Conservation (phyloP, 2,888 invertebrate genomes). For the Troglohyphantes excavatus region DNA sequence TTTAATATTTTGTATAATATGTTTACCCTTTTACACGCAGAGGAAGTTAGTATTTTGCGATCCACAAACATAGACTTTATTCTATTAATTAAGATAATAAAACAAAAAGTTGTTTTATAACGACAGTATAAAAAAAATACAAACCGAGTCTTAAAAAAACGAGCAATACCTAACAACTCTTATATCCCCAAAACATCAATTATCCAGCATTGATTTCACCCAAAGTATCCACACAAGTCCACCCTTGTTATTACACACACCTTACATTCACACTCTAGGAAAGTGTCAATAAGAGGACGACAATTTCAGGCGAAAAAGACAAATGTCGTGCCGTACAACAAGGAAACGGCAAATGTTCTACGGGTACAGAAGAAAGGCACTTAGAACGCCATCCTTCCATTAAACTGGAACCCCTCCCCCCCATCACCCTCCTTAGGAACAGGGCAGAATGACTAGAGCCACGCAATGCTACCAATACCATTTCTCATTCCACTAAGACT, state of each 20-base stretch:
- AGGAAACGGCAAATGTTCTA: slow-evolving; percentile 33
- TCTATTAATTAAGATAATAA: too few species aligned
- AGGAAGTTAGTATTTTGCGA: too few species aligned
- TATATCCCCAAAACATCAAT: too few species aligned
- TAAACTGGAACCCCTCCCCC: slow-evolving; percentile 25
- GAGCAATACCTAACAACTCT: too few species aligned
- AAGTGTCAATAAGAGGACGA: background rate
- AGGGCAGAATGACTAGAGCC: slow-evolving; percentile 9
- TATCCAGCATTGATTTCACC: too few species aligned
- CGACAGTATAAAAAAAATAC: too few species aligned
- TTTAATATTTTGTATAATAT: too few species aligned
- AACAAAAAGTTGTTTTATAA: too few species aligned
- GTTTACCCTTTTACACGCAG: too few species aligned
- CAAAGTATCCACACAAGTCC: too few species aligned
- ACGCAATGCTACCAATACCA: slow-evolving; percentile 36
- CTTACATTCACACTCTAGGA: slow-evolving; percentile 16
- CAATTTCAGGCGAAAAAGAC: slow-evolving; percentile 10
- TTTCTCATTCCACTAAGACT: background rate
- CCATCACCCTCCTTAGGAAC: slow-evolving; percentile 27
- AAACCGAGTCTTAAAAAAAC: too few species aligned
- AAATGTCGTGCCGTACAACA: background rate
- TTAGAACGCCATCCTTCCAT: slow-evolving; percentile 57
- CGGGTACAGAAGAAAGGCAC: slow-evolving; percentile 3
- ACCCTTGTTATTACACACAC: background rate
- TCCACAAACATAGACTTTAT: too few species aligned